Base-by-base conservation (phyloP, 1,140 invertebrate genomes). In the Bombus confusus region DNA sequence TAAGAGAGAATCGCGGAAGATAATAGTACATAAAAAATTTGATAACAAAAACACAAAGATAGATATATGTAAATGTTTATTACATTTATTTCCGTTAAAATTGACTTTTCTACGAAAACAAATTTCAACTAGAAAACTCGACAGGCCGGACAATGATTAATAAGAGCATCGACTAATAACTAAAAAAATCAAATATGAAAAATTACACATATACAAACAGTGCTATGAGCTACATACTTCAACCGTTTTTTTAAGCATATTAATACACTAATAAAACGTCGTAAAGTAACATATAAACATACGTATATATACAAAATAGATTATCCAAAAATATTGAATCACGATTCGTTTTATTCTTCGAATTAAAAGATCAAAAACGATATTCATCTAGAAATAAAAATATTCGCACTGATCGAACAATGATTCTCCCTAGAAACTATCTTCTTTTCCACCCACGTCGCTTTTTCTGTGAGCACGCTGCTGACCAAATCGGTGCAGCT, bases 381-480 rank as follows among this genome's bases (percentile, higher is more conserved):
- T 22, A 52, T 52, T 52, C 18, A 52, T 22, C 18, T 52, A 52
- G 22, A 52, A 52, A 52, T 52, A 52, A 52, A 52, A 22, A 8
- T 52, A 52, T 22, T 22, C 47, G 6, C 18, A 52, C 47, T 22
- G 28, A 62, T 62, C 12, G 28, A 62, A 62, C 10, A 4, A n/a
- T 62, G 18, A 15, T 52, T 22, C 6, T 52, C 1, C 47, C 18
- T 52, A 52, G 8, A 52, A 52, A 52, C 18, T 22, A 52, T 13
- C 9, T n/a, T 39, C 18, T 0, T 41, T 15, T 43, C 76, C 25
- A 79, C 52, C 9, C 66, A 41, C 84, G 69, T 81, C 59, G 78
- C 78, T 81, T 85, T 81, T 43, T 74, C 83, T n/a, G 28, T 77
- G 41, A 85, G 59, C 59, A 75, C n/a, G 9, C 34, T 25, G 77